Evolutionary conservation across 2,888 invertebrate genomes (phyloP).

Genomic region (Rhingia campestris): DNA sequence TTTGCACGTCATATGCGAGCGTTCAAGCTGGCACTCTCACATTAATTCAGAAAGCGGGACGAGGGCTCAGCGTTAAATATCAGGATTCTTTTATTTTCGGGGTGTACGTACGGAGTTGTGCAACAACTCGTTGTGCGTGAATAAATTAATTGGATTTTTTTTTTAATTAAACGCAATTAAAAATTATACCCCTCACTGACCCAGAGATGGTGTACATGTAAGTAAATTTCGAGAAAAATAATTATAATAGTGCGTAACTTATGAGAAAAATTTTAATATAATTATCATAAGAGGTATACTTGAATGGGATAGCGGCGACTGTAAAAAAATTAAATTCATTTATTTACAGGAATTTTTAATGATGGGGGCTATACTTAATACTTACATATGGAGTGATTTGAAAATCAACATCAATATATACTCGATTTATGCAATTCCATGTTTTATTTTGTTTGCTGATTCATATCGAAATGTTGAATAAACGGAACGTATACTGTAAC

Average conservation of each 20-base stretch:
- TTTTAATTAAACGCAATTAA: constrained; percentile 71
- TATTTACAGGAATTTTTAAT: neutral
- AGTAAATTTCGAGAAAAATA: constrained; percentile 10
- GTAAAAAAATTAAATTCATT: neutral
- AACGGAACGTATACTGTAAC: constrained; percentile 20
- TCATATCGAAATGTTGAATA: constrained; percentile 42
- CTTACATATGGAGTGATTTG: neutral
- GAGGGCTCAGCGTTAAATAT: neutral
- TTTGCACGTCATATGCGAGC: constrained; percentile 22
- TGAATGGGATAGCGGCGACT: neutral
- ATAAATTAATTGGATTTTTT: constrained; percentile 61
- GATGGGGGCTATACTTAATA: neutral
- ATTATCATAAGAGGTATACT: constrained; percentile 7
- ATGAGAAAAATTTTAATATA: constrained; percentile 49
- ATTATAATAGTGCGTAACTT: neutral
- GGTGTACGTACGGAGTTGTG: constrained; percentile 12
- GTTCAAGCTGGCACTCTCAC: constrained; percentile 40
- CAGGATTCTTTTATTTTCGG: neutral
- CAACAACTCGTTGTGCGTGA: constrained; percentile 29
- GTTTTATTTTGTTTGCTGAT: constrained; percentile 46
- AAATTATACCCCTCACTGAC: constrained; percentile 34
- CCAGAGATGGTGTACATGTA: constrained; percentile 2
- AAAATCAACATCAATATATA: constrained; percentile 25
- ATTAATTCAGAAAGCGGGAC: neutral
- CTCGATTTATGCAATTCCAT: constrained; percentile 19